These are phyloP conservation scores for Aegotheles bennettii DNA, from an alignment of 2,113 vertebrate species.

Conservation along the genomic window DNA sequence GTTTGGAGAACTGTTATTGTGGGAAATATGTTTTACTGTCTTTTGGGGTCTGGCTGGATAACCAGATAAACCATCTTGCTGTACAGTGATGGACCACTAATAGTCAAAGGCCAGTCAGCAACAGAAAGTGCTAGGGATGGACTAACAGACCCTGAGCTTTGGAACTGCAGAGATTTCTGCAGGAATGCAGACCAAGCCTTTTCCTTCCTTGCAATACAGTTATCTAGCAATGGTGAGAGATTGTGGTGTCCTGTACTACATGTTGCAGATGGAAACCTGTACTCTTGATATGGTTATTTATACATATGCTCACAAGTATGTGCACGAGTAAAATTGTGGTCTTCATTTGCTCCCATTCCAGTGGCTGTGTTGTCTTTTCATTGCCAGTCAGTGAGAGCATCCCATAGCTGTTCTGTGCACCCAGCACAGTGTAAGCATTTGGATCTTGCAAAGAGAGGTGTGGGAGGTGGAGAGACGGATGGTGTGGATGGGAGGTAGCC, in stretches of 20 bases:
- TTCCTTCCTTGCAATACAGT: not conserved
- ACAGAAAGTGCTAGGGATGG: not conserved
- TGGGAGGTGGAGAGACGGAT: not conserved
- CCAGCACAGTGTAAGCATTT: not conserved
- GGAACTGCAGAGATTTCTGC: not conserved
- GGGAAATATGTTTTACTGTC: not conserved
- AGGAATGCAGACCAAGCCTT: not conserved
- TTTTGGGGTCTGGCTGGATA: not conserved
- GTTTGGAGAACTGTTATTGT: not conserved
- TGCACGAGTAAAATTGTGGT: not conserved
- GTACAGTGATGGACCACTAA: too few relatives aligned
- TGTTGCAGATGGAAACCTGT: not conserved
- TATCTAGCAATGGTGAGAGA: not conserved
- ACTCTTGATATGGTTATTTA: not conserved
- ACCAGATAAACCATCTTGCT: not conserved
- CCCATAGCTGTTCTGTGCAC: not conserved
- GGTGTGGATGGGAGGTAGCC: not conserved
- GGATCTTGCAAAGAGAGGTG: not conserved
- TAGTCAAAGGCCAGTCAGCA: not conserved
- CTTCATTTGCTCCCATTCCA: fast-evolving
- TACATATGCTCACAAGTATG: fast-evolving
- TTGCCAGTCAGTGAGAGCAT: not conserved
- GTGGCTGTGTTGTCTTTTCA: not conserved
- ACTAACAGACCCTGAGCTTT: not conserved
- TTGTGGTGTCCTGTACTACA: not conserved